phyloP scores from a whole-genome alignment of 2,888 invertebrate genomes.

The Stegana nigrithorax region DNA sequence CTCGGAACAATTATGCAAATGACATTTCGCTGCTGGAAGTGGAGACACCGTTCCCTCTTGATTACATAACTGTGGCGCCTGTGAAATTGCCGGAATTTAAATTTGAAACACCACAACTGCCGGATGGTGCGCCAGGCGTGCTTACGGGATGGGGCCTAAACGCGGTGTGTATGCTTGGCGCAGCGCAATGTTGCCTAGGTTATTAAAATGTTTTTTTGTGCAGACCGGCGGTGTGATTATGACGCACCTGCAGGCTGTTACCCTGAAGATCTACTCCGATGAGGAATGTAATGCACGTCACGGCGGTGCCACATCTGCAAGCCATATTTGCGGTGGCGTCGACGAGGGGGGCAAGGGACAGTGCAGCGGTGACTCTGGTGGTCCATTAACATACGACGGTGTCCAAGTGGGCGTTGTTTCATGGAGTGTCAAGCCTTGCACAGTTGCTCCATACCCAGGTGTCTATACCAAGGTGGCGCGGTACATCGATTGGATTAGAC shows the following conservation, averaged over 20 bases:
- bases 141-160: constrained; percentile 65
- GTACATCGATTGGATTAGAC: constrained; percentile 60
- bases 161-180: constrained; percentile 36
- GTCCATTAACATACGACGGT: constrained; percentile 57
- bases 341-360: constrained; percentile 61
- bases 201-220: neutral
- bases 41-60: constrained; percentile 46
- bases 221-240: constrained; percentile 64
- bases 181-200: neutral
- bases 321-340: constrained; percentile 68
- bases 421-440: constrained; percentile 69
- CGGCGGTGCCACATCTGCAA: constrained; percentile 40
- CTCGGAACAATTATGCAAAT: constrained; percentile 53
- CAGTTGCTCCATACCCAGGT: constrained; percentile 66
- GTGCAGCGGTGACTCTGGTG: constrained; percentile 66
- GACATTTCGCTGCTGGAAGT: constrained; percentile 68
- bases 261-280: constrained; percentile 64
- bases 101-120: constrained; percentile 48
- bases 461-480: constrained; percentile 67
- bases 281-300: constrained; percentile 62
- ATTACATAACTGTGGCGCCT: constrained; percentile 47
- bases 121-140: constrained; percentile 42
- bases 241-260: constrained; percentile 63
- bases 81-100: constrained; percentile 52
- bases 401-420: constrained; percentile 68